Evolutionary conservation across 2,113 vertebrate genomes (phyloP), one percentile per base, ranked within the genome.

Genomic region (Hydrochoerus hydrochaeris): DNA sequence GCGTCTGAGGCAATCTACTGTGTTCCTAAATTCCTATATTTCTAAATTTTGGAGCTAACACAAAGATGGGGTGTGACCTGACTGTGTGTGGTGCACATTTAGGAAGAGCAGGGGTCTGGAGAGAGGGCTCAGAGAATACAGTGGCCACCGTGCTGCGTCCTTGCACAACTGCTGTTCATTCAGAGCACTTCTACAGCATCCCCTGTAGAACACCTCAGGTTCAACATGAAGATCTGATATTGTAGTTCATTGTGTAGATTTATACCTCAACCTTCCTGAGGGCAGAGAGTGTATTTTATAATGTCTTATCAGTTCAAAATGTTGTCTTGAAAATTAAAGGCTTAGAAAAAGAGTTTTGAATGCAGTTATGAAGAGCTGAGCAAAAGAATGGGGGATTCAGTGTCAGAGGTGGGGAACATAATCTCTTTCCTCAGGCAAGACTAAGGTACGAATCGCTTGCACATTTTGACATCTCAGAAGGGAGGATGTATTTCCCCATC

Each of bases 61-160:
- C 13, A 41, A 63, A 80, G 49, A 22, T 58, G 62, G 0, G 35
- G 10, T 38, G 14, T 71, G 69, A 12, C 7, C 75, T 71, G 0
- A 12, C 41, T 11, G 24, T 10, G 1, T 3, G 41, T 12, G 35
- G 22, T 60, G 5, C 10, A 54, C 24, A 0, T 57, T 62, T 38
- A 38, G 0, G 8, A 71, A 82, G 24, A 13, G 20, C 11, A 20
- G 17, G 0, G n/a, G 6, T 5, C 0, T 0, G 41, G 9, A 28
- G 75, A 14, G 24, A 41, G 44, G 49, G 67, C 5, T 49, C 54
- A 28, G 35, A 57, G 67, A 11, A 2, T 32, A 19, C 0, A 2
- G 22, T 19, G 44, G 8, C 8, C 19, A 26, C 11, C 24, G 16
- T 22, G 22, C 1, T 22, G 35, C 0, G 12, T 13, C 38, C n/a